A percentile compares a stretch with the other conserved stretches of the same genome.
These are phyloP conservation scores for Halcyon malimbica DNA, from an alignment of 2,113 vertebrate species.

Conservation along the genomic window DNA sequence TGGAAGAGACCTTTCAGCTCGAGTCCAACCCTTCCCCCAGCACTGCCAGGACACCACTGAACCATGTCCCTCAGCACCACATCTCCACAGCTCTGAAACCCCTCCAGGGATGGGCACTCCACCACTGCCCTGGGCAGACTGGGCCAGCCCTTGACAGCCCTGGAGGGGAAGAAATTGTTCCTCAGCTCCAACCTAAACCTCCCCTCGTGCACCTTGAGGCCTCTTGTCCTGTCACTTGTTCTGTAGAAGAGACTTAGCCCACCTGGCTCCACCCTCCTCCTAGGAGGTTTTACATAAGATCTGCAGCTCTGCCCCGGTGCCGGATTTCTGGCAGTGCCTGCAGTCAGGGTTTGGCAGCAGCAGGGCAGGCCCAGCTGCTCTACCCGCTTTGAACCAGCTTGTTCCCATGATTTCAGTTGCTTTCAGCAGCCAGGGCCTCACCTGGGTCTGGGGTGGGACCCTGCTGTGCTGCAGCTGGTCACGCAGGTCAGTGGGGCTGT, in stretches of 20 bases:
- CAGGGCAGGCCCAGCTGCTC: not conserved
- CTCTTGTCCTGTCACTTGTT: not conserved
- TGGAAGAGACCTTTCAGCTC: not conserved
- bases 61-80: not conserved
- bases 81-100: not conserved
- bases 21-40: not conserved
- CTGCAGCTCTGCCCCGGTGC: not conserved
- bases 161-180: not conserved
- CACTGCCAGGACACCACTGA: not conserved
- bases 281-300: not conserved
- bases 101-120: not conserved
- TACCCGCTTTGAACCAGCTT: not conserved
- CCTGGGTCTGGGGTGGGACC: not conserved
- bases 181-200: not conserved
- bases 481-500: accelerated
- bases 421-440: not conserved
- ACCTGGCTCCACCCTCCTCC: not conserved
- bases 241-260: not conserved
- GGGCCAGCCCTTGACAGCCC: not conserved
- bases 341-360: accelerated
- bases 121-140: not conserved
- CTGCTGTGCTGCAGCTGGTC: accelerated
- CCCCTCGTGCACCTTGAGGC: not conserved
- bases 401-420: not conserved
- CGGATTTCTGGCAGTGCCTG: not conserved